phyloP scores from a whole-genome alignment of 92 coral and sea anemone genomes.

The Pocillopora grandis region DNA sequence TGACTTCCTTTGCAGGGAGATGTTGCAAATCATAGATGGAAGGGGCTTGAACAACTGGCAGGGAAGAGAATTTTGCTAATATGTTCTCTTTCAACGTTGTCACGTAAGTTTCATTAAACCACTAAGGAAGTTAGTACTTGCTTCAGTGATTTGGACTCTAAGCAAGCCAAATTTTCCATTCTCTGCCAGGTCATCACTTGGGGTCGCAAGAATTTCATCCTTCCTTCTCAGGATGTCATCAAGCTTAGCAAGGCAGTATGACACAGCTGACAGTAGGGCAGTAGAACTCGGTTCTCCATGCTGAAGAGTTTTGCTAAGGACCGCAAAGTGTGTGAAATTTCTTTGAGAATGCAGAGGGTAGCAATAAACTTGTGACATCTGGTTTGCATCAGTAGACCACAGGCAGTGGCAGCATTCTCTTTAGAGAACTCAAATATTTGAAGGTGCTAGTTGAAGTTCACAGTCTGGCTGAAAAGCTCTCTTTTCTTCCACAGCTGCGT shows the following conservation, averaged over 20 bases:
- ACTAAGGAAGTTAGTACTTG: conserved; percentile 35
- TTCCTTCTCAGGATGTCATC: background rate
- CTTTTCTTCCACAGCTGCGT: too few species aligned
- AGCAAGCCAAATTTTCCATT: conserved; percentile 38
- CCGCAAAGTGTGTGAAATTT: conserved; percentile 39
- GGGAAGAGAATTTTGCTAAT: conserved; percentile 54
- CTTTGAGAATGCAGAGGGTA: conserved; percentile 40
- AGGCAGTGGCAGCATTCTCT: conserved; percentile 35
- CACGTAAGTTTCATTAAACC: conserved; percentile 26
- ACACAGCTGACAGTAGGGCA: conserved; percentile 49
- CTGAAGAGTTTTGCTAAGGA: conserved; percentile 46
- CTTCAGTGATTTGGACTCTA: conserved; percentile 32
- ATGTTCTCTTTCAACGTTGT: conserved; percentile 57
- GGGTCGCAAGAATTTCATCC: conserved; percentile 44
- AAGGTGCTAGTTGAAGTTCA: conserved; percentile 7
- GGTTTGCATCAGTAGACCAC: conserved; percentile 17
- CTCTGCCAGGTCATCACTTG: conserved; percentile 33
- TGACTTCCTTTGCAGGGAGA: conserved; percentile 39
- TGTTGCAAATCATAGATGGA: conserved; percentile 46
- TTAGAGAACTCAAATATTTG: conserved; percentile 44
- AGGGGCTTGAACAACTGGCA: conserved; percentile 51
- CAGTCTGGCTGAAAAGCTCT: too few species aligned
- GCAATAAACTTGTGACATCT: too few species aligned
- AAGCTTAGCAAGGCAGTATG: conserved; percentile 45
- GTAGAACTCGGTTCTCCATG: conserved; percentile 45